Conservation (phyloP, 2,797 vertebrate species). For the Falco concolor region DNA sequence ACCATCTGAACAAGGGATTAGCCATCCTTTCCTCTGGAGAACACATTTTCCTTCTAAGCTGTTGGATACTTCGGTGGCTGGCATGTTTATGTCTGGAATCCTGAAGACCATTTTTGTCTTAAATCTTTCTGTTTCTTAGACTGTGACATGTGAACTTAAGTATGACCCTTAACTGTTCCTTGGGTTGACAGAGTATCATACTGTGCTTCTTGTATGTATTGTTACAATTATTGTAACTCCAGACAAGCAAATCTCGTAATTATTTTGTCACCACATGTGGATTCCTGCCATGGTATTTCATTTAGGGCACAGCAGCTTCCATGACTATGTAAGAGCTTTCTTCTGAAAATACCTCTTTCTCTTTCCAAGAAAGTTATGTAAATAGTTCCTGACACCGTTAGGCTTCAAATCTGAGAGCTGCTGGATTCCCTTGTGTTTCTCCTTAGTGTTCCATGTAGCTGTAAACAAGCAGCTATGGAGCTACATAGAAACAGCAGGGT, state of each 20-base stretch:
- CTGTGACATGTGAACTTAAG: not conserved
- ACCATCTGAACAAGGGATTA: not conserved
- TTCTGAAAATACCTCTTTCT: not conserved
- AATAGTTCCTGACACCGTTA: not conserved
- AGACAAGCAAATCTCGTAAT: not conserved
- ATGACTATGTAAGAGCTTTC: not conserved
- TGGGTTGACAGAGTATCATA: not conserved
- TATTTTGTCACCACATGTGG: not conserved
- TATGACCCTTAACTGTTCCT: not conserved
- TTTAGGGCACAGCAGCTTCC: not conserved
- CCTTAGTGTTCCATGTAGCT: not conserved
- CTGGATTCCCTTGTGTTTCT: not conserved
- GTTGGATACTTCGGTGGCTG: not conserved
- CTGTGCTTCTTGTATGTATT: not conserved
- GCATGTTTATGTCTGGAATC: not conserved
- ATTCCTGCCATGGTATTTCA: not conserved
- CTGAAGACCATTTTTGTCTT: not conserved
- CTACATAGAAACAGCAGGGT: not conserved
- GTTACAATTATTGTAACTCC: not conserved
- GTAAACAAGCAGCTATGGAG: not conserved
- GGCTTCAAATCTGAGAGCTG: not conserved
- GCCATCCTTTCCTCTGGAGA: not conserved
- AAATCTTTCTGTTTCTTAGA: not conserved
- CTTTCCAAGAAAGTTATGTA: not conserved
- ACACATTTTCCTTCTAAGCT: not conserved